These are phyloP conservation scores for Petrocephalus sullivani DNA, from an alignment of 2,797 vertebrate genomes.

Conservation along the genomic window DNA sequence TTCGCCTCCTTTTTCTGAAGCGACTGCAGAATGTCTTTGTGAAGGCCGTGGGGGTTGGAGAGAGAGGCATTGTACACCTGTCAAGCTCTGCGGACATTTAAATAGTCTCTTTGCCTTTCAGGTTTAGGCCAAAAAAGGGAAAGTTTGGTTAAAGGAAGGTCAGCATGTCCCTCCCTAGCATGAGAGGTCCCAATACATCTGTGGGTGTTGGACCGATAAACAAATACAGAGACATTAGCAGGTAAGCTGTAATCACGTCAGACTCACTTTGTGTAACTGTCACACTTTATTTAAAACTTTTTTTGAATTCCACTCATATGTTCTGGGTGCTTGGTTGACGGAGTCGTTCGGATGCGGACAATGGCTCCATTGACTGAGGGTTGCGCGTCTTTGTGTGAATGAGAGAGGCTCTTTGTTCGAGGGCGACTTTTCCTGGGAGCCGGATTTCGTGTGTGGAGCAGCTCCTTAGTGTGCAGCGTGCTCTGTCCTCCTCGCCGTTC, in stretches of 20 bases:
- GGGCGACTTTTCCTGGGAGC: neutral
- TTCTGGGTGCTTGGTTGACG: slow-evolving; percentile 13
- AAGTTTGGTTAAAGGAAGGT: slow-evolving; percentile 14
- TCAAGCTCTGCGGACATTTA: slow-evolving; percentile 24
- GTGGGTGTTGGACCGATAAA: neutral
- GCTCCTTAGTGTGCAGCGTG: neutral
- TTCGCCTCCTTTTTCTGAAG: slow-evolving; percentile 30
- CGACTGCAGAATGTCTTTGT: slow-evolving; percentile 41
- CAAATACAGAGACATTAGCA: neutral
- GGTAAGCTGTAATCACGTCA: neutral
- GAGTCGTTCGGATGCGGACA: slow-evolving; percentile 32
- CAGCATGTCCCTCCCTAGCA: neutral
- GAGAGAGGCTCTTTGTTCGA: slow-evolving; percentile 18
- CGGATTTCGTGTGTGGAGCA: neutral
- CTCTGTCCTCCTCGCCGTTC: neutral
- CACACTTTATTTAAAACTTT: slow-evolving; percentile 26
- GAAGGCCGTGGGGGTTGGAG: slow-evolving; percentile 16
- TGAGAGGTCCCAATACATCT: neutral
- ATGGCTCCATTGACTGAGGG: slow-evolving; percentile 28
- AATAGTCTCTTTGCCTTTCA: neutral
- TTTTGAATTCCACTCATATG: neutral
- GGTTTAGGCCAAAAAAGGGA: slow-evolving; percentile 2
- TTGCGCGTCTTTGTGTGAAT: slow-evolving; percentile 15
- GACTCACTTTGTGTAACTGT: slow-evolving; percentile 2
- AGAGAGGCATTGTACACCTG: slow-evolving; percentile 28